These are phyloP conservation scores for Lobophora halterata DNA, from an alignment of 2,888 invertebrate genomes.

Conservation along the genomic window DNA sequence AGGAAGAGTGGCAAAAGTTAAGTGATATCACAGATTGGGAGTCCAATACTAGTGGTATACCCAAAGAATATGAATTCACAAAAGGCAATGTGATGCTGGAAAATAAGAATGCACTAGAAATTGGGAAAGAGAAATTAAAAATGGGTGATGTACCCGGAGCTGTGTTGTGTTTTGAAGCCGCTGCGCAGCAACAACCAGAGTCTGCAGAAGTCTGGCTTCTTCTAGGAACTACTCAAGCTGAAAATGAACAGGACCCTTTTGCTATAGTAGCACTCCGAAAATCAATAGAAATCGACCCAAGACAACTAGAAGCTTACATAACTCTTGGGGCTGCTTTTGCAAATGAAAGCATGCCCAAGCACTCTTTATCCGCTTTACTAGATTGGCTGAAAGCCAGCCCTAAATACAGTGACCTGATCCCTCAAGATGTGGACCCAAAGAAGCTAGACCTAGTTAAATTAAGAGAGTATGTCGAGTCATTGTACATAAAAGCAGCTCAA, in stretches of 20 bases:
- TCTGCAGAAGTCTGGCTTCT: conserved; percentile 93
- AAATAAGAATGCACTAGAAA: conserved; percentile 88
- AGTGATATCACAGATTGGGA: conserved; percentile 86
- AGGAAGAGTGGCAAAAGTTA: conserved; percentile 90
- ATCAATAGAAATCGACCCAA: conserved; percentile 89
- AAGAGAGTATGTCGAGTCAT: conserved; percentile 84
- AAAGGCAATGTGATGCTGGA: conserved; percentile 93
- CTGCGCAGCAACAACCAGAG: conserved; percentile 90
- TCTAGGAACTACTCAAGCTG: conserved; percentile 95
- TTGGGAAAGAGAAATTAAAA: conserved; percentile 90
- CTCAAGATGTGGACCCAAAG: conserved; percentile 69
- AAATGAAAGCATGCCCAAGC: conserved; percentile 96
- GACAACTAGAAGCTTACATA: conserved; percentile 92
- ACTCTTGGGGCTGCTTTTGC: conserved; percentile 96
- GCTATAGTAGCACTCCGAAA: conserved; percentile 95
- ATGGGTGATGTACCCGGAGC: conserved; percentile 97
- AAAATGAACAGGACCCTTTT: conserved; percentile 97
- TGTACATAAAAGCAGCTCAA: conserved; percentile 90
- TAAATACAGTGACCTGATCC: conserved; percentile 88
- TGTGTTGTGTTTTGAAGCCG: conserved; percentile 97
- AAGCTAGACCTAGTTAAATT: conserved; percentile 69
- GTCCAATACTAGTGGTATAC: conserved; percentile 67
- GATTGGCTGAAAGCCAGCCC: conserved; percentile 90
- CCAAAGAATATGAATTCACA: conserved; percentile 87
- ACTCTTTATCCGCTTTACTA: conserved; percentile 90